Percentiles rank a stretch among this genome's conserved stretches.
These are phyloP conservation scores for Oenanthe melanoleuca DNA, from an alignment of 2,113 vertebrate species.

Conservation along the genomic window DNA sequence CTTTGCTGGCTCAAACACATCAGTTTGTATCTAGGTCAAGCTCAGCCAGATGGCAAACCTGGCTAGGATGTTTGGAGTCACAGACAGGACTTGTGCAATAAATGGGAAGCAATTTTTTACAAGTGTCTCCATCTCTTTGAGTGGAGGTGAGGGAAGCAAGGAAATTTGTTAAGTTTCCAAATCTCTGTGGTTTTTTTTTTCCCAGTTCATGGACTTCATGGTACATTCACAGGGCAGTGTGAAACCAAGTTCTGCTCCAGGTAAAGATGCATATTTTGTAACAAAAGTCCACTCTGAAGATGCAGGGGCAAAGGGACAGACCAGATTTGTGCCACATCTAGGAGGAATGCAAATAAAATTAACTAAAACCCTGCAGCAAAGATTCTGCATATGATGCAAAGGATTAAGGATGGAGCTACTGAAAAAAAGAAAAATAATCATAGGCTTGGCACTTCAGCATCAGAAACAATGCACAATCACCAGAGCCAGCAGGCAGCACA, in stretches of 20 bases:
- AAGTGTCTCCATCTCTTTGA: background rate
- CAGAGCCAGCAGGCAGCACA: background rate
- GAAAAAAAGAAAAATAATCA: constrained; percentile 3
- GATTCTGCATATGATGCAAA: background rate
- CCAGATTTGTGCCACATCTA: background rate
- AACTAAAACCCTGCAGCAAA: background rate
- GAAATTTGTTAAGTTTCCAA: background rate
- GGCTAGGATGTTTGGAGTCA: background rate
- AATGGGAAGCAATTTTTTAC: background rate
- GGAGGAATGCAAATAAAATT: background rate
- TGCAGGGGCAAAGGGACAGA: background rate
- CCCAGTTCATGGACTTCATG: background rate
- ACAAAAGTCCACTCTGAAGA: background rate
- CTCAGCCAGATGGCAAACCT: constrained; percentile 2
- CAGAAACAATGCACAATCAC: background rate
- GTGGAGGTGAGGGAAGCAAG: background rate
- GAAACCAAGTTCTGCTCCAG: background rate
- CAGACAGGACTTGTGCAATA: background rate
- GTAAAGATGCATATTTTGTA: background rate
- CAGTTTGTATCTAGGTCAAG: constrained; percentile 43
- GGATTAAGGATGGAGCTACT: background rate
- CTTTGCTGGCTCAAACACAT: background rate
- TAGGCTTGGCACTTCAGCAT: background rate
- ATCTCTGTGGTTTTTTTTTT: background rate
- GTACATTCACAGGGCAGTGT: background rate